Conservation (phyloP, 1,140 invertebrate species). For the Scaptomyza graminum region DNA sequence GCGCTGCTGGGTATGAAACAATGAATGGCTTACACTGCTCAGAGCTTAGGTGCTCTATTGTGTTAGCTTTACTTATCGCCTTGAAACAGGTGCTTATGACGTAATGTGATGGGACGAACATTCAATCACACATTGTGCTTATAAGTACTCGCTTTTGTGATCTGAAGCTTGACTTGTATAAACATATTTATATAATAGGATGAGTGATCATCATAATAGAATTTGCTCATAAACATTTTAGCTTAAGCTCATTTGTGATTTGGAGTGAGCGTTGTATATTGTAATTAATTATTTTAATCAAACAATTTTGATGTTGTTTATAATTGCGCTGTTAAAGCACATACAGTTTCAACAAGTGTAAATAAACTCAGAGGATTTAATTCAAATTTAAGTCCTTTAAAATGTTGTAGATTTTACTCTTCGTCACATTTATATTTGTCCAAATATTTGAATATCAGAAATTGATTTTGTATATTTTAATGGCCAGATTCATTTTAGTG, state of each 20-base stretch:
- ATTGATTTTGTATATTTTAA: background rate
- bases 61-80: no score
- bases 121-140: background rate
- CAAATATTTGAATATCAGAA: slow-evolving; percentile 5
- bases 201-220: no score
- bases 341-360: slow-evolving; percentile 1
- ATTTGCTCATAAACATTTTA: no score
- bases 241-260: no score
- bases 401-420: background rate
- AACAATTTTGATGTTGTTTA: background rate
- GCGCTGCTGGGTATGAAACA: background rate
- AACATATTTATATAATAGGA: background rate
- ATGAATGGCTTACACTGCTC: background rate
- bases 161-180: no score
- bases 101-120: background rate
- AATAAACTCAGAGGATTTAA: slow-evolving; percentile 15
- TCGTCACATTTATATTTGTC: background rate
- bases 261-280: no score
- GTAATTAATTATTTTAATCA: background rate
- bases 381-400: background rate
- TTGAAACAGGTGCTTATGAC: background rate
- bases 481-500: slow-evolving; percentile 4
- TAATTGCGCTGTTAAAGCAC: no score
- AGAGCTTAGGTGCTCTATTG: background rate
- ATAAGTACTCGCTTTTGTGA: background rate